Evolutionary conservation across 2,797 vertebrate genomes (phyloP), one percentile per base, ranked within the genome.

Genomic region (Crax fasciolata): DNA sequence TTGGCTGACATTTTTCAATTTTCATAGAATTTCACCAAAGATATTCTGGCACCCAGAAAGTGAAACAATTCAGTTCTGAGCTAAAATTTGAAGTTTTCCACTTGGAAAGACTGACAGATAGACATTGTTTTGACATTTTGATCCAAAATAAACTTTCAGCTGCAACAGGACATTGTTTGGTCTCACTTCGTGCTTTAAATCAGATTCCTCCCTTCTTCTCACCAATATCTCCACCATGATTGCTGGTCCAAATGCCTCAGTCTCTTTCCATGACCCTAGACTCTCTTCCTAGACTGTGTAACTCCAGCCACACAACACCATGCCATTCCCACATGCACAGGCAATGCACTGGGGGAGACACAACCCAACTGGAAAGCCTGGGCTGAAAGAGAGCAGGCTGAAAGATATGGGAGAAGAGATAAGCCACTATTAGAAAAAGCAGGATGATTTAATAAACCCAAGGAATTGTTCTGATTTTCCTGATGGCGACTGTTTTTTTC

Each of bases 111-210:
- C 30, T 73, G 61, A 43, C 61, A 27, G 38, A n/a, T 32, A 80
- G 81, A 87, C 84, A 73, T 4, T 57, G 48, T 76, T 91, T 75
- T 49, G 51, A 71, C 46, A 63, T 81, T 83, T 76, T 67, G 63
- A 76, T 86, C 80, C 59, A 91, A 93, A 90, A 86, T 59, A 89
- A 89, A 75, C 63, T 59, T 88, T 28, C 6, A 14, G 52, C 32
- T 86, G 32, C 32, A 91, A 80, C 10, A 57, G 83, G 18, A 68
- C 20, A 63, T 67, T 93, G 49, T 79, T 82, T 32, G 70, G 71
- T 70, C 48, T 90, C 81, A 63, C 81, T 28, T 87, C 63, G 55
- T 73, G 32, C 35, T 73, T 87, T 30, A 62, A 90, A 87, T 23
- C 10, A 28, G 12, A 76, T 79, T 93, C 9, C 39, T 90, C 73